A percentile compares a stretch with the other conserved stretches of the same genome.
These are phyloP conservation scores for Diploptera punctata DNA, from an alignment of 2,888 invertebrate species.

Conservation along the genomic window DNA sequence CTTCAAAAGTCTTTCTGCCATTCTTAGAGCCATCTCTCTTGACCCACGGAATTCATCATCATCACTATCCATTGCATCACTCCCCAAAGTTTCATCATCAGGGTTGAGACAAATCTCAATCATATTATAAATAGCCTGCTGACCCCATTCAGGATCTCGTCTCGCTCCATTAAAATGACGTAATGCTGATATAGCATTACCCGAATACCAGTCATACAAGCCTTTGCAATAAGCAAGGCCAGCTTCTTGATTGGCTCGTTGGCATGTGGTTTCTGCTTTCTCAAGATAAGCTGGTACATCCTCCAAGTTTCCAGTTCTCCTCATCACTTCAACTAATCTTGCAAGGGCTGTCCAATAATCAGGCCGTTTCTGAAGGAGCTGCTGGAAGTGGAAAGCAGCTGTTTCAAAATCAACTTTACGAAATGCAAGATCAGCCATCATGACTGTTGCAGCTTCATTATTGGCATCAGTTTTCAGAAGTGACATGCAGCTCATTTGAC, in stretches of 20 bases:
- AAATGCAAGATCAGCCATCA: conserved; percentile 97
- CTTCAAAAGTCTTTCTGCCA: conserved; percentile 65
- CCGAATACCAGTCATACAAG: conserved; percentile 82
- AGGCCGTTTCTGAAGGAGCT: conserved; percentile 80
- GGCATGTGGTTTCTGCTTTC: conserved; percentile 63
- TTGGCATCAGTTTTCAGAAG: conserved; percentile 85
- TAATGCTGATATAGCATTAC: conserved; percentile 85
- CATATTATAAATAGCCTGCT: conserved; percentile 83
- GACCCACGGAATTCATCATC: conserved; percentile 70
- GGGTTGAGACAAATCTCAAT: conserved; percentile 88
- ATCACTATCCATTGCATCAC: conserved; percentile 51
- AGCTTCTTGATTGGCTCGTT: conserved; percentile 67
- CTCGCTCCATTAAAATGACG: conserved; percentile 81
- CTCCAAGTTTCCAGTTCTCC: conserved; percentile 81
- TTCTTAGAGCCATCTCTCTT: conserved; percentile 80
- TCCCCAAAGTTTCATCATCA: conserved; percentile 65
- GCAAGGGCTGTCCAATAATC: conserved; percentile 93
- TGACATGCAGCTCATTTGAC: conserved; percentile 84
- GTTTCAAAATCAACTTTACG: conserved; percentile 90
- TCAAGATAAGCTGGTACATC: conserved; percentile 70
- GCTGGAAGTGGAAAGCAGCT: conserved; percentile 88
- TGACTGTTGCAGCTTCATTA: conserved; percentile 91
- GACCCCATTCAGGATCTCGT: conserved; percentile 79
- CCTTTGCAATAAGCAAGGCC: conserved; percentile 88
- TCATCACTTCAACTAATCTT: conserved; percentile 87